Conservation (phyloP, 2,888 invertebrate genomes). For the Synergus umbraculus region DNA sequence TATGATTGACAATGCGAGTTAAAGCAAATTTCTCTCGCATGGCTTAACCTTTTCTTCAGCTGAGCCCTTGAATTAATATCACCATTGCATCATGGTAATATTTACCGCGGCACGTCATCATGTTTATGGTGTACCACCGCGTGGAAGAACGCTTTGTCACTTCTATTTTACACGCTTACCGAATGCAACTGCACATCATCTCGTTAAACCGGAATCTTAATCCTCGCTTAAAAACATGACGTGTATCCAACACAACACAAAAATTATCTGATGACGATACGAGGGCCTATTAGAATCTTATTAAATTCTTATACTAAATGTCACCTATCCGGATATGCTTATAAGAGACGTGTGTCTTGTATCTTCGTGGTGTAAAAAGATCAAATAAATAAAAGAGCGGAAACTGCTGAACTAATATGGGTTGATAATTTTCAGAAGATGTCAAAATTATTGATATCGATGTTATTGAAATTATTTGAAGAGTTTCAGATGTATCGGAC, state of each 20-base stretch:
- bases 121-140: conserved; percentile 17
- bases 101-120: conserved; percentile 16
- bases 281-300: background rate
- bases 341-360: background rate
- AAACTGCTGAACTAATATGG: background rate
- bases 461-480: no score
- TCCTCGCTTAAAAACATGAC: conserved; percentile 39
- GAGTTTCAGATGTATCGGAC: conserved; percentile 10
- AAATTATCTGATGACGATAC: conserved; percentile 5
- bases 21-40: conserved; percentile 20
- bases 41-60: conserved; percentile 9
- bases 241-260: conserved; percentile 16
- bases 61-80: conserved; percentile 27
- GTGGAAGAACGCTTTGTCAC: conserved; percentile 20
- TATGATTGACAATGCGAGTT: conserved; percentile 19
- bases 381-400: background rate
- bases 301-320: background rate
- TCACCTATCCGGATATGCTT: background rate
- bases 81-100: conserved; percentile 20
- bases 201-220: conserved; percentile 43
- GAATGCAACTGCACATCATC: conserved; percentile 47
- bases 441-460: background rate
- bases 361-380: background rate
- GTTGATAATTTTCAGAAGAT: background rate
- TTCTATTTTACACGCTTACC: conserved; percentile 46